Percentiles rank a stretch among this genome's conserved stretches.
Conservation (phyloP, 2,888 invertebrate species). For the Drosophila algonquin region DNA sequence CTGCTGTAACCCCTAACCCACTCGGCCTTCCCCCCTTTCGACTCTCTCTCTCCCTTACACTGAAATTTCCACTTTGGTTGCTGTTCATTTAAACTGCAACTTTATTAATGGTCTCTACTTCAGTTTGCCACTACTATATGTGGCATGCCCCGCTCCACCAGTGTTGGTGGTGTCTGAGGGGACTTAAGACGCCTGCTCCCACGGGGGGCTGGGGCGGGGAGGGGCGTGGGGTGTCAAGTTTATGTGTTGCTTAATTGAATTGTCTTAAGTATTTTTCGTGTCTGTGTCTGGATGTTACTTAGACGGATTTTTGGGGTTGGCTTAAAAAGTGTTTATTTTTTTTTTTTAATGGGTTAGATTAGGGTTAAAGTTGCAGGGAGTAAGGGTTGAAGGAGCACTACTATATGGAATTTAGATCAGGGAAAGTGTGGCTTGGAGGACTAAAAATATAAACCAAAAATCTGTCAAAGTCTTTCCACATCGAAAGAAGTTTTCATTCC, state of each 20-base stretch:
- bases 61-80: slow-evolving; percentile 37
- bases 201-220: neutral
- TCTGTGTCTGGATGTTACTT: slow-evolving; percentile 24
- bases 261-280: slow-evolving; percentile 59
- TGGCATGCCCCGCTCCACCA: neutral
- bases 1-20: neutral
- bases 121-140: slow-evolving; percentile 43
- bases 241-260: slow-evolving; percentile 76
- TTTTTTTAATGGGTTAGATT: slow-evolving; percentile 10
- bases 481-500: neutral
- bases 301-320: slow-evolving; percentile 32
- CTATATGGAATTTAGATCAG: too few relatives aligned
- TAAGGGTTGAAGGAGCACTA: neutral
- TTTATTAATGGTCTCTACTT: slow-evolving; percentile 64
- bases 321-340: slow-evolving; percentile 12
- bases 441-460: neutral
- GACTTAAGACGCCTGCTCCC: slow-evolving; percentile 25
- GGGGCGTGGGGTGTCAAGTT: slow-evolving; percentile 59
- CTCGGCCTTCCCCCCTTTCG: neutral
- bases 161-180: slow-evolving; percentile 1
- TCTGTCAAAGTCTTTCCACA: neutral
- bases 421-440: neutral
- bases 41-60: neutral
- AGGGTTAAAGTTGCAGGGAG: neutral
- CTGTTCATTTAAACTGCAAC: slow-evolving; percentile 70